These are phyloP conservation scores for Calyptomena viridis DNA, from an alignment of 2,113 vertebrate genomes.

Conservation along the genomic window DNA sequence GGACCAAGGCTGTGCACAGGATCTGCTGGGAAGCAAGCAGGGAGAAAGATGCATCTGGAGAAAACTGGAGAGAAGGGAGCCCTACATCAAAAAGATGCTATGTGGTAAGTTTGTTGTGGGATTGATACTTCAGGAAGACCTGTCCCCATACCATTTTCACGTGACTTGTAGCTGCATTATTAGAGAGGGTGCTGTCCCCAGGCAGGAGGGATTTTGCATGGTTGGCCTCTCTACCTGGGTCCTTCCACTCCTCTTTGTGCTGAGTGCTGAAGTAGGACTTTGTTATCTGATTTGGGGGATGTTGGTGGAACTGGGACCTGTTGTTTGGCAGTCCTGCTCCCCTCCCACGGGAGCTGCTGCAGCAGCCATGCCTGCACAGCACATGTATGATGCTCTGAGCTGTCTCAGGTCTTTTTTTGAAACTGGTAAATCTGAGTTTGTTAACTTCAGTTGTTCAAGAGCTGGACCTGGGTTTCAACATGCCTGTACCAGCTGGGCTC, in stretches of 20 bases:
- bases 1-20: fast-evolving
- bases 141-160: fast-evolving
- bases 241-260: neutral
- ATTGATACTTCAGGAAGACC: neutral
- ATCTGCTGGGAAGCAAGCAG: neutral
- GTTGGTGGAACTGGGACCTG: neutral
- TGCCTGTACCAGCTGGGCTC: neutral
- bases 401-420: neutral
- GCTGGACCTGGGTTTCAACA: neutral
- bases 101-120: neutral
- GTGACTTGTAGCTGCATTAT: fast-evolving
- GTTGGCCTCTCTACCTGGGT: neutral
- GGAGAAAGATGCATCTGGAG: neutral
- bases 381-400: neutral
- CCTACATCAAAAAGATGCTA: neutral
- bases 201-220: neutral
- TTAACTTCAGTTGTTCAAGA: neutral
- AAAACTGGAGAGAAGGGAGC: neutral
- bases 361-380: fast-evolving
- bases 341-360: neutral
- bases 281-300: neutral
- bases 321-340: neutral
- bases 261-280: neutral
- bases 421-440: neutral
- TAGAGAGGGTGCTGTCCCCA: neutral